These are phyloP conservation scores for Diploptera punctata DNA, from an alignment of 2,888 invertebrate genomes.

Conservation along the genomic window DNA sequence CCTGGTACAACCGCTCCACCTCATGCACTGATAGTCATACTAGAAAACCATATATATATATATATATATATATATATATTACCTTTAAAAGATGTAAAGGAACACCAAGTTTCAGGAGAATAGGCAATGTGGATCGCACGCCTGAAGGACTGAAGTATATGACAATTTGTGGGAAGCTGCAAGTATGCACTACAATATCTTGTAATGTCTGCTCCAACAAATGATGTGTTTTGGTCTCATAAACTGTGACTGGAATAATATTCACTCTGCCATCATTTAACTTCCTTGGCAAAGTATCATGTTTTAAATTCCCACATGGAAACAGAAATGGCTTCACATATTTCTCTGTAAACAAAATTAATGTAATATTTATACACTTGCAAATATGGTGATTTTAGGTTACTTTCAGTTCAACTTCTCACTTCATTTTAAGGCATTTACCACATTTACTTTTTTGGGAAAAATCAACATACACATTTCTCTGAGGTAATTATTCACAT, in stretches of 20 bases:
- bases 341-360: constrained; percentile 44
- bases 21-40: too few species aligned
- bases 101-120: constrained; percentile 53
- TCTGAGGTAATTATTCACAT: too few species aligned
- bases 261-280: constrained; percentile 54
- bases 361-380: too few species aligned
- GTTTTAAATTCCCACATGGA: constrained; percentile 64
- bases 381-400: too few species aligned
- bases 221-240: constrained; percentile 60
- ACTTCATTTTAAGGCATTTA: too few species aligned
- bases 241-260: constrained; percentile 60
- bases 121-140: constrained; percentile 56
- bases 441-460: too few species aligned
- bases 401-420: too few species aligned
- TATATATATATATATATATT: too few species aligned
- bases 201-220: constrained; percentile 56
- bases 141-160: constrained; percentile 68
- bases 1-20: too few species aligned
- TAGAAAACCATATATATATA: too few species aligned
- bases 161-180: constrained; percentile 57
- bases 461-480: too few species aligned
- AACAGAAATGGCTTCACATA: constrained; percentile 58
- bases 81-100: constrained; percentile 34
- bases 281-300: constrained; percentile 58
- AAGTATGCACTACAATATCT: constrained; percentile 52